A percentile compares a stretch with the other conserved stretches of the same genome.
These are phyloP conservation scores for Cichlasoma orientale DNA, from an alignment of 2,797 vertebrate species.

Conservation along the genomic window DNA sequence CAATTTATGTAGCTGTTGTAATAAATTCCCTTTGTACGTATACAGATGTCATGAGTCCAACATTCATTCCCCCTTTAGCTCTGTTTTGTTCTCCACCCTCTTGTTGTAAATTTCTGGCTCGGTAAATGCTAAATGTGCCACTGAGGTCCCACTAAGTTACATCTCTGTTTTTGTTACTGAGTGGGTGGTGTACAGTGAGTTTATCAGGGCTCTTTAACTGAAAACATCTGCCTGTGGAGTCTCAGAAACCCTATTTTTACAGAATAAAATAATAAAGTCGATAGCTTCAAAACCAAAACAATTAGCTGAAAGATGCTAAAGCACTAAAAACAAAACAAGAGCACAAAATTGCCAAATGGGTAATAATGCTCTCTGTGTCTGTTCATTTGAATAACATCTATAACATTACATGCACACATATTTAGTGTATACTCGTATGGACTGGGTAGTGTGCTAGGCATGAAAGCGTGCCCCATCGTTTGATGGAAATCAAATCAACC, in stretches of 20 bases:
- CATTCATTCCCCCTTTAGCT: neutral
- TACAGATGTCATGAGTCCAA: neutral
- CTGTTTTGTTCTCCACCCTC: constrained; percentile 1
- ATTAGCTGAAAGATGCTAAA: too few species aligned
- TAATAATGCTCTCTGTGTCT: too few species aligned
- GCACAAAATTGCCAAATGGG: neutral
- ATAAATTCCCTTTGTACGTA: neutral
- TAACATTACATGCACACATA: neutral
- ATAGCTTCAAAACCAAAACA: neutral
- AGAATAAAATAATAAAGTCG: neutral
- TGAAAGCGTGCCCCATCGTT: too few species aligned
- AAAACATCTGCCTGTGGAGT: neutral
- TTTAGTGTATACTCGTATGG: too few species aligned
- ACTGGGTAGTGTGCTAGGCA: too few species aligned
- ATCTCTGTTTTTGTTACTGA: too few species aligned
- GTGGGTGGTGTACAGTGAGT: too few species aligned
- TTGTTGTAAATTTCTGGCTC: neutral
- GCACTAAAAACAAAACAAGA: neutral
- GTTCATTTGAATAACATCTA: neutral
- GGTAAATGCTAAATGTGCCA: too few species aligned
- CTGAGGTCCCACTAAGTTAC: too few species aligned
- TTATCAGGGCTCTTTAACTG: neutral
- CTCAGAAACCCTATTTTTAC: neutral
- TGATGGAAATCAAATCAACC: too few species aligned
- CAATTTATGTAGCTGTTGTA: neutral